phyloP scores from a whole-genome alignment of 2,113 vertebrate species.

The Oncorhynchus nerka region DNA sequence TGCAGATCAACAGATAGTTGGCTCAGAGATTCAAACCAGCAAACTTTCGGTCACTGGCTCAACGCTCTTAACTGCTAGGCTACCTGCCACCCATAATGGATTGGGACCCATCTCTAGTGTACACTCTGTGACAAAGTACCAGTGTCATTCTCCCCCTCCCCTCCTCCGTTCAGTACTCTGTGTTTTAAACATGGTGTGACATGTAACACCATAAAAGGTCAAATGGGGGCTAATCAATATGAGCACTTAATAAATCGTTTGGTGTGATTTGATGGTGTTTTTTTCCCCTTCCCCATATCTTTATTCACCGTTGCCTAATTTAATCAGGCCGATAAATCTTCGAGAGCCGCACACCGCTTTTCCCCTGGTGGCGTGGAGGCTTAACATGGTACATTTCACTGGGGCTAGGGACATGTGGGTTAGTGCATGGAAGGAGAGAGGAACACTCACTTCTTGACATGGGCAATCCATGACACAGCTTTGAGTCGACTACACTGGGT shows the following conservation, averaged over 20 bases:
- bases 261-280: conserved; percentile 60
- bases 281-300: conserved; percentile 55
- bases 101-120: conserved; percentile 45
- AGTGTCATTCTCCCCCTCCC: conserved; percentile 50
- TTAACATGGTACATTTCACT: conserved; percentile 76
- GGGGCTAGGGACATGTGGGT: conserved; percentile 59
- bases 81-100: conserved; percentile 35
- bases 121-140: conserved; percentile 38
- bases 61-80: no score
- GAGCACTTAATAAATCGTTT: conserved; percentile 43
- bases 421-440: conserved; percentile 68
- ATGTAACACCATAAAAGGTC: conserved; percentile 20
- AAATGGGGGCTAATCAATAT: conserved; percentile 59
- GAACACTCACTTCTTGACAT: conserved; percentile 74
- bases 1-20: no score
- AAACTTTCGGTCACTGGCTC: no score
- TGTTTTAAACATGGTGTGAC: conserved; percentile 65
- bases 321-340: conserved; percentile 74
- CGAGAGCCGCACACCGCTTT: conserved; percentile 29
- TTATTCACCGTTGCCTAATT: conserved; percentile 69
- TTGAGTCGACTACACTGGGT: conserved; percentile 67
- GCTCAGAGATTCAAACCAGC: no score
- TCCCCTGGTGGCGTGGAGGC: conserved; percentile 63
- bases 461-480: conserved; percentile 76
- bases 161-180: conserved; percentile 55